A percentile compares a stretch with the other conserved stretches of the same genome.
These are phyloP conservation scores for Semicossyphus pulcher DNA, from an alignment of 2,113 vertebrate genomes.

Conservation along the genomic window DNA sequence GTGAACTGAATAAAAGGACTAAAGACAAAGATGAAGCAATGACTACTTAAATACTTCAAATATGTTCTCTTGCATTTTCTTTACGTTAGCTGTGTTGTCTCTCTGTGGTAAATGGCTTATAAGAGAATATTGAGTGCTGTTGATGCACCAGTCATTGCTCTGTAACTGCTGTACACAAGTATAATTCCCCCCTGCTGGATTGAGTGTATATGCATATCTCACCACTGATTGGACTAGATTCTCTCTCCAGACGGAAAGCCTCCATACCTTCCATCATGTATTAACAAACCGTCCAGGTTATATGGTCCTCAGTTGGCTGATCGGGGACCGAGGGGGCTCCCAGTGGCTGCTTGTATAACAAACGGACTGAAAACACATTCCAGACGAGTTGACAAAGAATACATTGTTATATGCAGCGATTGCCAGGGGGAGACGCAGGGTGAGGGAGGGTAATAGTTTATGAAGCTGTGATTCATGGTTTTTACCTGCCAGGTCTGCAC, in stretches of 20 bases:
- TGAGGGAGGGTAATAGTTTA: constrained; percentile 67
- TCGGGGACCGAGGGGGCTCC: constrained; percentile 58
- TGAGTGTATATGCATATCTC: constrained; percentile 37
- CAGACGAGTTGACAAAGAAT: constrained; percentile 66
- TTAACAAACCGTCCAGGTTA: constrained; percentile 63
- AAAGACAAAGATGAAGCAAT: neutral
- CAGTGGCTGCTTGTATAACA: constrained; percentile 63
- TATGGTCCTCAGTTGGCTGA: constrained; percentile 45
- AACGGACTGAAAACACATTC: constrained; percentile 56
- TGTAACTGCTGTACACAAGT: constrained; percentile 37
- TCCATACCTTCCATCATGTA: constrained; percentile 44
- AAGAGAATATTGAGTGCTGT: neutral
- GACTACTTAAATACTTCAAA: neutral
- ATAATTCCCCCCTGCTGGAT: constrained; percentile 31
- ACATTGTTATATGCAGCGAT: constrained; percentile 70
- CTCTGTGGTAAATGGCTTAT: neutral
- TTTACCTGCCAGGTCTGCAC: constrained; percentile 51
- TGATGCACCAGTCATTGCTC: neutral
- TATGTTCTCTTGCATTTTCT: neutral
- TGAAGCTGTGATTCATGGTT: constrained; percentile 56
- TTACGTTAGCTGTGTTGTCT: neutral
- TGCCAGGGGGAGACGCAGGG: constrained; percentile 33
- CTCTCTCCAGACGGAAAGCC: constrained; percentile 42
- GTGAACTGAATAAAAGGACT: neutral
- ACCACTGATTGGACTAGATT: constrained; percentile 22